phyloP scores from a whole-genome alignment of 2,797 vertebrate species.

The Sebastes dallii region DNA sequence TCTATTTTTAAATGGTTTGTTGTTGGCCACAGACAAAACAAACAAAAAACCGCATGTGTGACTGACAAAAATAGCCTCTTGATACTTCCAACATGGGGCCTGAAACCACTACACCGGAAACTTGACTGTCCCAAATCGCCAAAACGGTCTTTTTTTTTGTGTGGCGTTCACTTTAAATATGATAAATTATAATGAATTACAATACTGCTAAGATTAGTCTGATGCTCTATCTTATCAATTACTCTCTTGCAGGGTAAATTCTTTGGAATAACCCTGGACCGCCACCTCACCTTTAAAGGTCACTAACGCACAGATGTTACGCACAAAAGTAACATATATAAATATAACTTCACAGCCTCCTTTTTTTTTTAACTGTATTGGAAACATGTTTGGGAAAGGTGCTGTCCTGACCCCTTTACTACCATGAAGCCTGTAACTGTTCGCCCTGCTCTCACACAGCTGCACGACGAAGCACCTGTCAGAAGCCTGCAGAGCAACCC shows the following conservation, averaged over 20 bases:
- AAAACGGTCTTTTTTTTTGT: not conserved
- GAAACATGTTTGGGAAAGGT: conserved; percentile 60
- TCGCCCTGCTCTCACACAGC: conserved; percentile 64
- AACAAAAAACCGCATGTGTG: conserved; percentile 19
- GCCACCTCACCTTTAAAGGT: conserved; percentile 17
- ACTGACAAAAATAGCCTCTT: conserved; percentile 1
- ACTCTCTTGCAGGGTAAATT: not conserved
- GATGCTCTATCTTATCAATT: not conserved
- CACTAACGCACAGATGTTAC: conserved; percentile 19
- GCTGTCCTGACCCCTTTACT: conserved; percentile 73
- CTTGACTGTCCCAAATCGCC: not conserved
- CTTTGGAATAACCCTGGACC: not conserved
- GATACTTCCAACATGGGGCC: not conserved
- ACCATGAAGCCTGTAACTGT: conserved; percentile 61
- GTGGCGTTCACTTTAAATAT: not conserved
- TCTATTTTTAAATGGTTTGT: conserved; percentile 20
- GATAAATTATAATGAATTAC: not conserved
- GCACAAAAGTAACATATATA: not conserved
- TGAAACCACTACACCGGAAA: not conserved
- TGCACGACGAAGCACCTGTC: conserved; percentile 81
- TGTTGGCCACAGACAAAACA: conserved; percentile 1
- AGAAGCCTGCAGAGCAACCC: conserved; percentile 66
- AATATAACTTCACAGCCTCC: not conserved
- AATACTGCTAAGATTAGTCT: not conserved
- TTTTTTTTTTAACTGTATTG: conserved; percentile 52